A percentile compares a stretch with the other conserved stretches of the same genome.
Conservation (phyloP, 2,888 invertebrate species). For the Archips crataeganus region DNA sequence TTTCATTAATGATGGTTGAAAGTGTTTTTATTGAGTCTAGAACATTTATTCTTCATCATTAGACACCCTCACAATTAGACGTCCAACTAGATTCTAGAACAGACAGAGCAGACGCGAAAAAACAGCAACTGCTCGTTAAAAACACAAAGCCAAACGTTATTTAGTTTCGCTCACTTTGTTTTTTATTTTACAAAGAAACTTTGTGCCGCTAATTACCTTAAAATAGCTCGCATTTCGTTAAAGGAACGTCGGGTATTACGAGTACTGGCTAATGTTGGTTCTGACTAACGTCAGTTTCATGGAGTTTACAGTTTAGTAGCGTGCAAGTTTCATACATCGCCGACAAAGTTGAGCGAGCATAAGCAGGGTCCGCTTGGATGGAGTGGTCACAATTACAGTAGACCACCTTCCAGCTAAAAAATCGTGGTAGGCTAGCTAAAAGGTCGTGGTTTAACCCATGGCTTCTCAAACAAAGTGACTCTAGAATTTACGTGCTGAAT, state of each 20-base stretch:
- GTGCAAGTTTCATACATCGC: constrained; percentile 44
- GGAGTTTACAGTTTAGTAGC: constrained; percentile 39
- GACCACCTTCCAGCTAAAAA: background rate
- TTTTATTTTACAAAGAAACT: constrained; percentile 18
- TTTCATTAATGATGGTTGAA: background rate
- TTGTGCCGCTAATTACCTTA: constrained; percentile 29
- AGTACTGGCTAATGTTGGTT: constrained; percentile 40
- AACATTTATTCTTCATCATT: background rate
- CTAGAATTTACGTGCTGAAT: too few species aligned
- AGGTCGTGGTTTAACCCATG: too few species aligned
- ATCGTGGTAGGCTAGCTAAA: too few species aligned
- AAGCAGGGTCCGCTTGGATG: constrained; percentile 23
- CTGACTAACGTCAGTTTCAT: constrained; percentile 46
- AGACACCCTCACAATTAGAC: background rate
- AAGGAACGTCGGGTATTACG: constrained; percentile 9
- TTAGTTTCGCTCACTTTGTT: background rate
- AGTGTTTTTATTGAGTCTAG: background rate
- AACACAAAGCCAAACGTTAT: constrained; percentile 17
- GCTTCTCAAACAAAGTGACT: too few species aligned
- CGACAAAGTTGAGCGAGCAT: constrained; percentile 46
- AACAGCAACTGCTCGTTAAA: constrained; percentile 7
- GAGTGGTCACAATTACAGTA: constrained; percentile 27
- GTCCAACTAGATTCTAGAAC: background rate
- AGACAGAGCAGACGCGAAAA: constrained; percentile 1
- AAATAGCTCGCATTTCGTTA: constrained; percentile 28